These are phyloP conservation scores for Tiliacea citrago DNA, from an alignment of 2,888 invertebrate genomes.

Conservation along the genomic window DNA sequence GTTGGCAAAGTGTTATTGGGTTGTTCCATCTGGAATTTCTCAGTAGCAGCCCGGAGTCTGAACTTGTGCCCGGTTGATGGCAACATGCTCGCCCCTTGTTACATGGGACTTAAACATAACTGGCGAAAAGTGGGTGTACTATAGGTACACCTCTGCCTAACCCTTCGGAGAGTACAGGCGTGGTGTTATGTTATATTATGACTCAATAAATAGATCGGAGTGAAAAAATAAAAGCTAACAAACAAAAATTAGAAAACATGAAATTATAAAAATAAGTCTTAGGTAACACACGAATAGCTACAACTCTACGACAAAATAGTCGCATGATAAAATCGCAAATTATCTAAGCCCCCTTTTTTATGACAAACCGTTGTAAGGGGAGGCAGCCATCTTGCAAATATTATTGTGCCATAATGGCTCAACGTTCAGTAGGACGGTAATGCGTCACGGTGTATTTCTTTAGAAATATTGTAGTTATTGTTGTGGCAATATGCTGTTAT, in stretches of 20 bases:
- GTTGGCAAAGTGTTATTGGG: too few species aligned
- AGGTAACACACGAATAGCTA: too few species aligned
- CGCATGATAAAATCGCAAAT: conserved; percentile 41
- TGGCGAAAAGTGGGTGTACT: too few species aligned
- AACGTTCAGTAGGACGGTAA: conserved; percentile 58
- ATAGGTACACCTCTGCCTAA: too few species aligned
- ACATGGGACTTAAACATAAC: too few species aligned
- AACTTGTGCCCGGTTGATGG: too few species aligned
- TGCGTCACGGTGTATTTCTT: conserved; percentile 70
- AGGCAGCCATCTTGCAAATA: conserved; percentile 72
- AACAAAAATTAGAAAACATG: not conserved
- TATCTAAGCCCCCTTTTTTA: conserved; percentile 58
- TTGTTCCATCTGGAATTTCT: too few species aligned
- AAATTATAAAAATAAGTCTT: not conserved
- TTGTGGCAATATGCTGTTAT: not conserved
- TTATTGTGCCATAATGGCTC: conserved; percentile 73
- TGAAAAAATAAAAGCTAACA: not conserved
- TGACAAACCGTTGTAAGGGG: conserved; percentile 66
- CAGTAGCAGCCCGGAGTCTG: too few species aligned
- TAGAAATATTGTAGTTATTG: conserved; percentile 38
- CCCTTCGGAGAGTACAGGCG: too few species aligned
- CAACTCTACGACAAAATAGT: conserved; percentile 38
- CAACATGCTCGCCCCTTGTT: too few species aligned
- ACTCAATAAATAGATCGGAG: not conserved
- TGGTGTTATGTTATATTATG: not conserved